These are phyloP conservation scores for Tetragonula clypearis DNA, from an alignment of 1,140 invertebrate genomes.

Conservation along the genomic window DNA sequence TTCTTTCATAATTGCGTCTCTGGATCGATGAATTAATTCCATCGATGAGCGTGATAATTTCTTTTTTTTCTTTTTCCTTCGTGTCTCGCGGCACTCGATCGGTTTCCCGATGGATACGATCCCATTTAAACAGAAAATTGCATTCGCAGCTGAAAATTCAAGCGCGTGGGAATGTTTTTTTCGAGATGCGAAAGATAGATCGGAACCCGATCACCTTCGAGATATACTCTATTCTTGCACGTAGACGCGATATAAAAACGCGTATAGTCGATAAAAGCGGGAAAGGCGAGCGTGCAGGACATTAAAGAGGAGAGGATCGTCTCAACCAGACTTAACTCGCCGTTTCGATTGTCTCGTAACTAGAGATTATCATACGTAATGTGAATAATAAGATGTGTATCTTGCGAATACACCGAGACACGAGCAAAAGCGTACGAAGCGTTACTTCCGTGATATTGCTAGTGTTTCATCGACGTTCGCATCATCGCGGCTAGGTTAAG, in stretches of 20 bases:
- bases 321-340: background rate
- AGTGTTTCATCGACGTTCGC: background rate
- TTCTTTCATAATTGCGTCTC: too few relatives aligned
- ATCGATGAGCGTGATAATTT: background rate
- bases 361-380: background rate
- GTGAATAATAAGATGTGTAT: too few relatives aligned
- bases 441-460: background rate
- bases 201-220: background rate
- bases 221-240: background rate
- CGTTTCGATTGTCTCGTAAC: background rate
- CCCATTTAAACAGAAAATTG: background rate
- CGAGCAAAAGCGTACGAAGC: background rate
- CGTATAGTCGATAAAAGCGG: background rate
- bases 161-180: slow-evolving; percentile 14
- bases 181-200: background rate
- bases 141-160: too few relatives aligned
- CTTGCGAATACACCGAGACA: background rate
- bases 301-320: slow-evolving; percentile 27
- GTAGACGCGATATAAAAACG: too few relatives aligned
- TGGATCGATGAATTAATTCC: background rate
- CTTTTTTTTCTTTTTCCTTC: background rate
- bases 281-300: background rate
- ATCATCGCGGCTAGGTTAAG: too few relatives aligned
- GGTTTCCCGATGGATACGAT: background rate
- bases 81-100: background rate